Percentiles rank a stretch among this genome's conserved stretches.
Evolutionary conservation across 2,797 vertebrate genomes (phyloP).

Genomic region (Cyprinodon diabolis): DNA sequence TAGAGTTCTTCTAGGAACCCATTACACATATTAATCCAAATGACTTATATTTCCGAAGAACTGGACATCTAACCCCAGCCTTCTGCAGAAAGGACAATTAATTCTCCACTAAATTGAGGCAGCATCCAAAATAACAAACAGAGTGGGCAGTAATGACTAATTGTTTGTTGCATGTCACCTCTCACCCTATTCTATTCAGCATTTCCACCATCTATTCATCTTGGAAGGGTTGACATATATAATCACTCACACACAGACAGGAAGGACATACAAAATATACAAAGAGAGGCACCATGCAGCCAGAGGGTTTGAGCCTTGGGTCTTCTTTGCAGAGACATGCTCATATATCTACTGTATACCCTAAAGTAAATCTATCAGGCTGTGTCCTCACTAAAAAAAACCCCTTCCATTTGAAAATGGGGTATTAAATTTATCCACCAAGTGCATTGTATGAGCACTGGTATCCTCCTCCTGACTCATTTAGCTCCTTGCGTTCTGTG

Average conservation of each 20-base stretch:
- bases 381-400: constrained; percentile 15
- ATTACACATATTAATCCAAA: not conserved
- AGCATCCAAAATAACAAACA: constrained; percentile 5
- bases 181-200: constrained; percentile 8
- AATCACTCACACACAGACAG: not conserved
- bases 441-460: constrained; percentile 33
- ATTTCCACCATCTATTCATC: constrained; percentile 9
- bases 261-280: constrained; percentile 1
- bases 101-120: not conserved
- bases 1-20: not conserved
- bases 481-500: constrained; percentile 49
- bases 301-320: not conserved
- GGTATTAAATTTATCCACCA: constrained; percentile 44
- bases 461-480: constrained; percentile 58
- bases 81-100: not conserved
- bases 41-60: not conserved
- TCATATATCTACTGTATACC: constrained; percentile 19
- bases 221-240: not conserved
- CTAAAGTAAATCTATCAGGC: constrained; percentile 23
- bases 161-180: constrained; percentile 18
- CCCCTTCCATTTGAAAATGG: constrained; percentile 34
- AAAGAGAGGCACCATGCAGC: not conserved
- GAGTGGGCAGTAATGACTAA: constrained; percentile 4
- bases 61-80: not conserved
- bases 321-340: constrained; percentile 6